A percentile compares a stretch with the other conserved stretches of the same genome.
Evolutionary conservation across 1,140 invertebrate species (phyloP).

Genomic region (Eufriesea mexicana): DNA sequence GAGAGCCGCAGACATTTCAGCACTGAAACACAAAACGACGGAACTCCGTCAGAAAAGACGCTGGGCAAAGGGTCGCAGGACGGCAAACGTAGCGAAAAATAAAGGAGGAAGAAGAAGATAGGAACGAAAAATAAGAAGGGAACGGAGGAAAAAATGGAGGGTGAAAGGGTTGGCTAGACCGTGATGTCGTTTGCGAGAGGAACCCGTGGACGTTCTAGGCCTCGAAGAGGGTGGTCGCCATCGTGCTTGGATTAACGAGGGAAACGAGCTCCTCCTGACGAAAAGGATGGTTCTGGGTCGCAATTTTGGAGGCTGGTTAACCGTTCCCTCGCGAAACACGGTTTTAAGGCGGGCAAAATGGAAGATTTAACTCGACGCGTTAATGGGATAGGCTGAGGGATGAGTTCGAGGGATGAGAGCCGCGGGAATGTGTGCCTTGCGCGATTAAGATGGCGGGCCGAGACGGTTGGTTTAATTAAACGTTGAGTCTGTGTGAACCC

Average conservation of each 20-base stretch:
- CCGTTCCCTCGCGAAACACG: background rate
- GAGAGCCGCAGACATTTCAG: constrained; percentile 95
- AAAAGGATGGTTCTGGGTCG: background rate
- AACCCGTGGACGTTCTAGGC: constrained; percentile 12
- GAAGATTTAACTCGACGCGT: constrained; percentile 5
- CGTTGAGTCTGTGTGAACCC: too few relatives aligned
- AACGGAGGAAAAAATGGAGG: background rate
- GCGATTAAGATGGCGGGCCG: background rate
- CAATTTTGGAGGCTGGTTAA: constrained; percentile 15
- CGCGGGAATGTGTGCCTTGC: background rate
- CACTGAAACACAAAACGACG: constrained; percentile 87
- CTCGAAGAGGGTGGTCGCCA: background rate
- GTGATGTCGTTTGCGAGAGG: background rate
- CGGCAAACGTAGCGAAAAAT: too few relatives aligned
- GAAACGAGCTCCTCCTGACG: background rate
- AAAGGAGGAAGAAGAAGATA: background rate
- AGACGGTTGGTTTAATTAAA: constrained; percentile 12
- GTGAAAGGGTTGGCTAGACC: background rate
- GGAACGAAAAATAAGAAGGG: too few relatives aligned
- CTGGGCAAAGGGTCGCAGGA: background rate
- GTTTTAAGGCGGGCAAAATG: constrained; percentile 2
- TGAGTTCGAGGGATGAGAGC: background rate
- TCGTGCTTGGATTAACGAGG: constrained; percentile 16
- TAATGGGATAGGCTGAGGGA: background rate
- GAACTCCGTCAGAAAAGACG: constrained; percentile 16